phyloP scores from a whole-genome alignment of 2,113 vertebrate species.

The Zosterops pallidus region DNA sequence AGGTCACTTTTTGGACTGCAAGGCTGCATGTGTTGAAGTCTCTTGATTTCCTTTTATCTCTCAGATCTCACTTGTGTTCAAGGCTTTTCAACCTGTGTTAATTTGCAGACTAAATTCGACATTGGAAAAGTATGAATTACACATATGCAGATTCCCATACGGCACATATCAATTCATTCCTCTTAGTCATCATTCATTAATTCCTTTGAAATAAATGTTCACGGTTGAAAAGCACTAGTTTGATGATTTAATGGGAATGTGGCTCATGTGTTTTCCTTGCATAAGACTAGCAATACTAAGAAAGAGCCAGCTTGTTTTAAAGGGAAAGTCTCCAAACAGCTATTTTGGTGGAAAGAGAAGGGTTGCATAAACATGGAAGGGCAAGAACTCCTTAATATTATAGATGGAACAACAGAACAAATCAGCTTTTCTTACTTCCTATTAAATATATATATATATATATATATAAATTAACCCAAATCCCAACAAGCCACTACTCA shows the following conservation, averaged over 20 bases:
- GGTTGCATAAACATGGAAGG: neutral
- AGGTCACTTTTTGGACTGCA: neutral
- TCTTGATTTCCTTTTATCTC: neutral
- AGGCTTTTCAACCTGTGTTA: neutral
- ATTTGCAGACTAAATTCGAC: neutral
- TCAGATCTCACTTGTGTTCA: neutral
- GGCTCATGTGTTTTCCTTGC: neutral
- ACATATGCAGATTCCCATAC: neutral
- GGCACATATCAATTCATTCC: neutral
- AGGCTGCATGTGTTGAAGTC: neutral
- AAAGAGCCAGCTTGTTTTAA: neutral
- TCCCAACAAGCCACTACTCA: fast-evolving
- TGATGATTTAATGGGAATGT: neutral
- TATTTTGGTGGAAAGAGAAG: neutral
- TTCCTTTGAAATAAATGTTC: neutral
- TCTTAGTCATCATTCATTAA: neutral
- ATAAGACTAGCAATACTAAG: neutral
- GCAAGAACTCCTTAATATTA: neutral
- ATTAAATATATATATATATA: neutral
- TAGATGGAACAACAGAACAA: neutral
- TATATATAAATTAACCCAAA: neutral
- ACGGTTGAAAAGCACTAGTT: neutral
- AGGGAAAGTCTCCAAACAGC: neutral
- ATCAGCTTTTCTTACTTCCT: neutral
- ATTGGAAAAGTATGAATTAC: neutral